Conservation (phyloP, 2,888 invertebrate genomes). For the Phengaris alcon region DNA sequence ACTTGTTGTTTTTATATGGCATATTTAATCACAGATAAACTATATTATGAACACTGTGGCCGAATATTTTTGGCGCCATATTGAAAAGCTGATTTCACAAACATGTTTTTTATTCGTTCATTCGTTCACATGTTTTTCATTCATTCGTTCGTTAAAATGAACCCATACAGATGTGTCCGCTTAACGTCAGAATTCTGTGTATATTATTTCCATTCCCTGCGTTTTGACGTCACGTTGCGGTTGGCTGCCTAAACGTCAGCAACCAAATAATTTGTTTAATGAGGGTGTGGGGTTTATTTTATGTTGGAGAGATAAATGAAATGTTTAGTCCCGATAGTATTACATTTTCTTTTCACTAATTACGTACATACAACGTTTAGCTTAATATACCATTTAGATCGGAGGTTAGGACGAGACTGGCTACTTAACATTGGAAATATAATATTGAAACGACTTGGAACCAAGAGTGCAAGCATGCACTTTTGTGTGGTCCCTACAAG, state of each 20-base stretch:
- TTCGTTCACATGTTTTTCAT: neutral
- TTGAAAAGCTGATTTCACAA: constrained; percentile 13
- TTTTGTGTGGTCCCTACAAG: too few relatives aligned
- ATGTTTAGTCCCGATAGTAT: too few relatives aligned
- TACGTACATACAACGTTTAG: too few relatives aligned
- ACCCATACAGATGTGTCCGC: neutral
- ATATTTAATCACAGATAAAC: neutral
- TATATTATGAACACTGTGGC: neutral
- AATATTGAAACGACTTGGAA: too few relatives aligned
- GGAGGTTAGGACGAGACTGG: too few relatives aligned
- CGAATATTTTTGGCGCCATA: neutral
- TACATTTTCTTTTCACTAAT: too few relatives aligned
- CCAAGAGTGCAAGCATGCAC: too few relatives aligned
- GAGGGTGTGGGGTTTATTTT: too few relatives aligned
- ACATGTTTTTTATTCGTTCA: constrained; percentile 10
- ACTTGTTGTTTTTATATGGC: neutral
- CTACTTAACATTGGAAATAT: too few relatives aligned
- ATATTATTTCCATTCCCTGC: neutral
- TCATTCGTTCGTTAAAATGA: neutral
- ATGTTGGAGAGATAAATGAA: too few relatives aligned
- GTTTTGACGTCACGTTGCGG: neutral
- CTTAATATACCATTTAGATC: too few relatives aligned
- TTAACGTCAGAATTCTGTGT: neutral
- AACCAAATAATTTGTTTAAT: neutral
- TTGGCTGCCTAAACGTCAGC: neutral